phyloP scores from a whole-genome alignment of 2,113 vertebrate species.

The Oreochromis tanganicae region DNA sequence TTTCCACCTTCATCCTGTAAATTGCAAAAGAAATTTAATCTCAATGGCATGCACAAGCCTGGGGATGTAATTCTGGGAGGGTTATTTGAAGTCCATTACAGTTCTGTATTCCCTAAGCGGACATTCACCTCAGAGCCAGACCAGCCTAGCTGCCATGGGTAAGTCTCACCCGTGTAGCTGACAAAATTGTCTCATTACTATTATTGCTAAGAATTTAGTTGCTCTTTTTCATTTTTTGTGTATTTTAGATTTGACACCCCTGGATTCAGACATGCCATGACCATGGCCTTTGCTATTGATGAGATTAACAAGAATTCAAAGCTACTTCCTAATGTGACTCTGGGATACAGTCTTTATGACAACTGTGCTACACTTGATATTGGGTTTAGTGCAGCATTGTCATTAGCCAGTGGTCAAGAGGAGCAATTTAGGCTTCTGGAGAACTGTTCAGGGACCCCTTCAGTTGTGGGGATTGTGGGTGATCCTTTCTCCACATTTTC shows the following conservation, averaged over 20 bases:
- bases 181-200: too few relatives aligned
- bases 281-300: conserved; percentile 61
- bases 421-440: background rate
- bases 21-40: background rate
- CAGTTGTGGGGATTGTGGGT: conserved; percentile 62
- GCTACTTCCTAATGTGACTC: conserved; percentile 54
- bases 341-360: conserved; percentile 65
- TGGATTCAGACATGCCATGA: conserved; percentile 53
- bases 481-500: conserved; percentile 59
- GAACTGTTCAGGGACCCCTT: conserved; percentile 38
- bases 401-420: conserved; percentile 43
- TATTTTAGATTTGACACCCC: conserved; percentile 5
- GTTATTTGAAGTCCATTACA: conserved; percentile 53
- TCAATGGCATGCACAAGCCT: conserved; percentile 35
- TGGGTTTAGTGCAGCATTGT: conserved; percentile 53
- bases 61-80: conserved; percentile 55
- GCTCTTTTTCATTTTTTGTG: background rate
- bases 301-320: conserved; percentile 59
- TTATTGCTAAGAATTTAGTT: too few relatives aligned
- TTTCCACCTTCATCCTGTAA: background rate
- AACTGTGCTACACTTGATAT: conserved; percentile 59
- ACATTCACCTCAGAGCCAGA: conserved; percentile 50
- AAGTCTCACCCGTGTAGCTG: background rate
- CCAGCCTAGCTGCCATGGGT: background rate
- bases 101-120: conserved; percentile 30